Conservation (phyloP, 1,140 invertebrate genomes). For the Lineus longissimus region DNA sequence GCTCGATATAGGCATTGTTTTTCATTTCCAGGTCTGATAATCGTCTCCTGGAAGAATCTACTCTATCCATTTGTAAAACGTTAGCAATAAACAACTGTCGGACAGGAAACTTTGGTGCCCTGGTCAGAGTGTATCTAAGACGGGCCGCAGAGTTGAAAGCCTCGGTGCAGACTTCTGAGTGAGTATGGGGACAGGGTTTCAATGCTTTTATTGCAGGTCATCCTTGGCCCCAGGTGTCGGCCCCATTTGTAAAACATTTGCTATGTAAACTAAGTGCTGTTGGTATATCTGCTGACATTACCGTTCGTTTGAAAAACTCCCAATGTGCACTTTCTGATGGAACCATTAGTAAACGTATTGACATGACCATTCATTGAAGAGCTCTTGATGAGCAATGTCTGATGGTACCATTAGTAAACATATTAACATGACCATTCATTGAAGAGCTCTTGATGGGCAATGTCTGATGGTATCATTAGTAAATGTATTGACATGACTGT, state of each 20-base stretch:
- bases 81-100: constrained; percentile 68
- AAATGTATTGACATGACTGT: too few relatives aligned
- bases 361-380: too few relatives aligned
- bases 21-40: constrained; percentile 66
- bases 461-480: too few relatives aligned
- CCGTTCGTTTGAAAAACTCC: too few relatives aligned
- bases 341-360: too few relatives aligned
- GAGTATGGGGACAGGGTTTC: constrained; percentile 41
- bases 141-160: constrained; percentile 74
- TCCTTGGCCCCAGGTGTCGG: neutral
- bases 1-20: constrained; percentile 5
- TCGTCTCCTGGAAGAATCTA: constrained; percentile 72
- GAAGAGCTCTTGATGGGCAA: too few relatives aligned
- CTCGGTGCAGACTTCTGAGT: constrained; percentile 82
- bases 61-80: constrained; percentile 56
- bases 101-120: constrained; percentile 81
- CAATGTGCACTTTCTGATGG: too few relatives aligned
- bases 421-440: too few relatives aligned
- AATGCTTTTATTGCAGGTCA: too few relatives aligned
- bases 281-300: too few relatives aligned
- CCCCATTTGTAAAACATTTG: neutral
- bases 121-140: constrained; percentile 78
- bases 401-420: too few relatives aligned
- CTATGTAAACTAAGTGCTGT: neutral
- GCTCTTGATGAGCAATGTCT: too few relatives aligned